Evolutionary conservation across 1,140 invertebrate genomes (phyloP).

Genomic region (Dufourea novaeangliae): DNA sequence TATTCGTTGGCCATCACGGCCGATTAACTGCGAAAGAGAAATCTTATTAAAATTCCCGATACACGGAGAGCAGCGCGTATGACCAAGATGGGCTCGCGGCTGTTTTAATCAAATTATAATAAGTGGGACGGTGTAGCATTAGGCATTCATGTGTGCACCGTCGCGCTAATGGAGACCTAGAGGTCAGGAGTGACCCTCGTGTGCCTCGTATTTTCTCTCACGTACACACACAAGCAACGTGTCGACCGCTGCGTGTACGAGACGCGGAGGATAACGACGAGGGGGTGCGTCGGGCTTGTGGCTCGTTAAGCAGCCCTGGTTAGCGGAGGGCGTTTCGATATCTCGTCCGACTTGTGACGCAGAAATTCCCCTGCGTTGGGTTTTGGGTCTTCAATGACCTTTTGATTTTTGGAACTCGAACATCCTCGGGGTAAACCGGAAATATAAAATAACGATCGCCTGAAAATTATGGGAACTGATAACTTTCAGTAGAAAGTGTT

Average conservation of each 20-base stretch:
- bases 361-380: neutral
- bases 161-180: constrained; percentile 66
- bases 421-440: too few species aligned
- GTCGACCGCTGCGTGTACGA: neutral
- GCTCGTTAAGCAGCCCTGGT: constrained; percentile 10
- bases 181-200: constrained; percentile 55
- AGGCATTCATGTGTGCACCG: constrained; percentile 54
- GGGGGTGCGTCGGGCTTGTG: neutral
- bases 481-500: too few species aligned
- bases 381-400: neutral
- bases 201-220: constrained; percentile 34
- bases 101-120: constrained; percentile 70
- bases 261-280: neutral
- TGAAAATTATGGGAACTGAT: too few species aligned
- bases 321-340: neutral
- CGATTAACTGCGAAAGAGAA: constrained; percentile 64
- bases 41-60: constrained; percentile 68
- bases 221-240: neutral
- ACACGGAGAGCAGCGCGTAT: constrained; percentile 20
- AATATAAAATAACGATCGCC: too few species aligned
- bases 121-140: constrained; percentile 61
- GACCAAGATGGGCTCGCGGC: constrained; percentile 37
- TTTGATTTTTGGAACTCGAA: too few species aligned
- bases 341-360: neutral
- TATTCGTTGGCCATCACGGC: constrained; percentile 42